Percentiles rank a stretch among this genome's conserved stretches.
Conservation (phyloP, 2,113 vertebrate genomes). For the Oxyruncus cristatus region DNA sequence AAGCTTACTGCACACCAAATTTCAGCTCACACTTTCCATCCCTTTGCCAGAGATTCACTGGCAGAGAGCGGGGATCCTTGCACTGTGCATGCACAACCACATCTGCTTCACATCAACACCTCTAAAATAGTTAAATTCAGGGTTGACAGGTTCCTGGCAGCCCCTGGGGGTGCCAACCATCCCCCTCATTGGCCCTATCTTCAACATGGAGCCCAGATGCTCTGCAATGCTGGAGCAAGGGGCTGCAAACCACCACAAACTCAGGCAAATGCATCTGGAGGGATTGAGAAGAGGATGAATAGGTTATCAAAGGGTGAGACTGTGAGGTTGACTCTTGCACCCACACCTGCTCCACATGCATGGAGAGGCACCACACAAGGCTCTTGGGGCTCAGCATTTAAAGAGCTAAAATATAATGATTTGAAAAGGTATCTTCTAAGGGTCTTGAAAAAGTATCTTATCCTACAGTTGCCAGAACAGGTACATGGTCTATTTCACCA, state of each 20-base stretch:
- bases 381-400: accelerated
- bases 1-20: background rate
- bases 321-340: background rate
- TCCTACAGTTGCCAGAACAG: background rate
- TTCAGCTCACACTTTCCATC: accelerated
- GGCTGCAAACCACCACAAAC: background rate
- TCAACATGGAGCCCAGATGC: too few relatives aligned
- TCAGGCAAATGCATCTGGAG: background rate
- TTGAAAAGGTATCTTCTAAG: background rate
- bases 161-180: background rate
- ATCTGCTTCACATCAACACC: background rate
- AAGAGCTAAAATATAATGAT: background rate
- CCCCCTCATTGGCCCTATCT: accelerated
- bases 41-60: background rate
- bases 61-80: background rate
- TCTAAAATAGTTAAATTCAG: background rate
- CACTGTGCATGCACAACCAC: background rate
- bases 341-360: accelerated
- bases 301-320: background rate
- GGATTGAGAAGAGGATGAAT: accelerated
- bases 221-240: background rate
- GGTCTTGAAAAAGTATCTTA: background rate
- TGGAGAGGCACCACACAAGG: background rate
- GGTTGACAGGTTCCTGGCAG: background rate
- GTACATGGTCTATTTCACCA: background rate